phyloP scores from a whole-genome alignment of 1,140 invertebrate genomes.

The Lasaia peninsularis region DNA sequence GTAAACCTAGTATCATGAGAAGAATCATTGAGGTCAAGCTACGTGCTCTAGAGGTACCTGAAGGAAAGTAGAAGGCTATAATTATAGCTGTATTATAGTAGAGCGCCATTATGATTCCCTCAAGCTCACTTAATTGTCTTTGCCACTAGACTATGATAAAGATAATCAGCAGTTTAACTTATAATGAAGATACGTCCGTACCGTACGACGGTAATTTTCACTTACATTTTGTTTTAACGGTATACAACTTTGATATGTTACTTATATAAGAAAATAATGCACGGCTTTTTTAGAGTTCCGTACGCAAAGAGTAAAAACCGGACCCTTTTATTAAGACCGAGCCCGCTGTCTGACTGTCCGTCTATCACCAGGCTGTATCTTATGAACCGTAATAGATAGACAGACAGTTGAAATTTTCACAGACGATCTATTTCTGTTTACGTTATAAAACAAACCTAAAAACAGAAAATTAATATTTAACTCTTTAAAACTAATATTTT shows the following conservation, averaged over 20 bases:
- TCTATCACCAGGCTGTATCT: too few relatives aligned
- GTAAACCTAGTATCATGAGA: background rate
- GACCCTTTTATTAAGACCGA: too few relatives aligned
- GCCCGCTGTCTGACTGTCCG: too few relatives aligned
- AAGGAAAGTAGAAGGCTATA: background rate
- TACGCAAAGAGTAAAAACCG: too few relatives aligned
- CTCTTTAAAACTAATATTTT: too few relatives aligned
- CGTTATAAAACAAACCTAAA: too few relatives aligned
- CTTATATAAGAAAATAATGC: background rate
- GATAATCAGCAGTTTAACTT: conserved; percentile 1
- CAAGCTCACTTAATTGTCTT: conserved; percentile 4
- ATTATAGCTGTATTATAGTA: background rate
- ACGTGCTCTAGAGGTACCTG: background rate
- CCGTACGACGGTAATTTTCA: background rate
- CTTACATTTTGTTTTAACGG: background rate
- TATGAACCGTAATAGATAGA: too few relatives aligned
- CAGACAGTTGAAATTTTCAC: too few relatives aligned
- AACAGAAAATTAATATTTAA: too few relatives aligned
- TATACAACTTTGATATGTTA: background rate
- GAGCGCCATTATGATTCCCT: background rate
- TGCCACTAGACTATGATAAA: background rate
- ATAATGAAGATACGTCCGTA: background rate
- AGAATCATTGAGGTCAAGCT: background rate
- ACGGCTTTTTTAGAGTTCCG: too few relatives aligned
- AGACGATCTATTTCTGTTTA: too few relatives aligned